Base-by-base conservation (phyloP, 2,888 invertebrate species). In the Ligdia adustata region DNA sequence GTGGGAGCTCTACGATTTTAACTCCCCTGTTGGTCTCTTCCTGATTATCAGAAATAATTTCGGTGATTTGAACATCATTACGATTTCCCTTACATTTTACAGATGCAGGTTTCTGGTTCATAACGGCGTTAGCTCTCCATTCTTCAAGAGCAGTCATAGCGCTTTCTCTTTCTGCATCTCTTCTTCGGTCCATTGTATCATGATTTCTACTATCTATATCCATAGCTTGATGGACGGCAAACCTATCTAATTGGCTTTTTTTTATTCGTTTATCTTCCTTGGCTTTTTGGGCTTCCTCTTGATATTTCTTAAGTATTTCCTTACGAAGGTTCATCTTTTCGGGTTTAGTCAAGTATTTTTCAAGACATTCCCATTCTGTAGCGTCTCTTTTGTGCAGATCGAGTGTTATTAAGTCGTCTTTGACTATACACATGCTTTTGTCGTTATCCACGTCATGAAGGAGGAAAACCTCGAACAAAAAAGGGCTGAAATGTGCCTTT, bases 401-500 rank as follows among this genome's bases (percentile, higher is more conserved):
- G 67, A 96, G 92, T 9, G 93, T 72, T 11, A 95, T 92, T 37
- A 92, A 82, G 15, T 91, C 91, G 32, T 93, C 91, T 27, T 92
- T 91, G 16, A 95, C 77, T 2, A 92, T 91, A 62, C 95, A 95
- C 58, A 90, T 91, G 67, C 95, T 95, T 57, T 88, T 85, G 9
- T 87, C 82, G 40, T 92, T 92, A 62, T 93, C 82, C 1, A 96
- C 92, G 4, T 91, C 78, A 40, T 91, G 81, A 54, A 90, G 79
- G n/a, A 95, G 82, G 70, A 95, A 93, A 26, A 93, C 84, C 87
- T 97, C 97, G 68, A 96, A 94, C 44, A 96, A 87, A 70, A 93
- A 95, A 3, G 95, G 94, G 14, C 92, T 92, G 68, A 91, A 95
- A 63, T 93, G 92, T 0, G 93, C 93, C 84, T 96, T 96, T 5